These are phyloP conservation scores for Planococcus citri DNA, from an alignment of 1,140 invertebrate genomes.

Conservation along the genomic window DNA sequence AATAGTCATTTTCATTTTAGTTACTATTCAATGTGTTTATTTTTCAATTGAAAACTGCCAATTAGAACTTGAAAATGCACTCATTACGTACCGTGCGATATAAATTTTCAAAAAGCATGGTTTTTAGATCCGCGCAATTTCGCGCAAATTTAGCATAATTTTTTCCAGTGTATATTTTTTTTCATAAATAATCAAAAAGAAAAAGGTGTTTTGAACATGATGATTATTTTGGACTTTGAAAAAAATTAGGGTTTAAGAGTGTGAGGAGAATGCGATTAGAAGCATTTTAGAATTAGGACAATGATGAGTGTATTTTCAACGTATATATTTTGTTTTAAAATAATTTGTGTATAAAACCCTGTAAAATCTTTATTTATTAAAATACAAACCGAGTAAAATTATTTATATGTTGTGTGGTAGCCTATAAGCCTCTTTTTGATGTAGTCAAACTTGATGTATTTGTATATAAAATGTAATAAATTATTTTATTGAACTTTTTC, in stretches of 20 bases:
- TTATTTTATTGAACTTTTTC: background rate
- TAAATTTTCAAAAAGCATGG: too few relatives aligned
- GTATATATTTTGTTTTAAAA: background rate
- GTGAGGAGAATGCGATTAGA: background rate
- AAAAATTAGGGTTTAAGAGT: too few relatives aligned
- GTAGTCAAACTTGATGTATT: background rate
- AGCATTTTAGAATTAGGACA: background rate
- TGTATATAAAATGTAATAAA: background rate
- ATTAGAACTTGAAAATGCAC: background rate
- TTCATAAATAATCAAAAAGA: too few relatives aligned
- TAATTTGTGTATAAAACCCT: background rate
- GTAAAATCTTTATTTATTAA: background rate
- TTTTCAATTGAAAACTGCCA: background rate
- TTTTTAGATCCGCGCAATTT: too few relatives aligned
- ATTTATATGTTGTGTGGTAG: background rate
- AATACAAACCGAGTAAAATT: background rate
- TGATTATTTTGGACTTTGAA: too few relatives aligned
- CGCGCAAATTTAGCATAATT: too few relatives aligned
- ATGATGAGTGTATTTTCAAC: background rate
- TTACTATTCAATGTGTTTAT: background rate
- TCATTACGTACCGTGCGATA: background rate
- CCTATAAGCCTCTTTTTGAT: background rate
- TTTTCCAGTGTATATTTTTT: too few relatives aligned
- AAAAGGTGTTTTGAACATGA: too few relatives aligned
- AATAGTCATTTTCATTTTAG: constrained; percentile 9